Conservation (phyloP, 2,113 vertebrate species). For the Plecturocebus donacophilus region DNA sequence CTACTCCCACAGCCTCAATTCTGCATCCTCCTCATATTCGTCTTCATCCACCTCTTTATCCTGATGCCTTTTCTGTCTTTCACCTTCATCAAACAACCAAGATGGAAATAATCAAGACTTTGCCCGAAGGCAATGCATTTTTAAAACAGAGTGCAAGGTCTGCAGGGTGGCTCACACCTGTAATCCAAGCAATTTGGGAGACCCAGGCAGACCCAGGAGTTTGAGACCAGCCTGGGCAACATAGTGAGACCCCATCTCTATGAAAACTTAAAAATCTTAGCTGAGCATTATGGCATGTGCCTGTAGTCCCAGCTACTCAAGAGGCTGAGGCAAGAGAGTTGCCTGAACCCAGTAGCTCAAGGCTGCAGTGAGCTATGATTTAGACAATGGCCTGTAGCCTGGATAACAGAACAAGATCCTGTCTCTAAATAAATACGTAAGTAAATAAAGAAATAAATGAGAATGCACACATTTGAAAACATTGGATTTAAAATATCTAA, state of each 20-base stretch:
- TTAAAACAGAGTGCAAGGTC: not conserved
- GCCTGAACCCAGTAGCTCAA: not conserved
- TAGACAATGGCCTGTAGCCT: too few relatives aligned
- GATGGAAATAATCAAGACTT: not conserved
- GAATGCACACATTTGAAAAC: not conserved
- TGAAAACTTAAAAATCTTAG: not conserved
- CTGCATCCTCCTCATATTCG: not conserved
- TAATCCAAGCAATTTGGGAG: not conserved
- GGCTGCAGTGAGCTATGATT: too few relatives aligned
- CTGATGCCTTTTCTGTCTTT: rapidly evolving
- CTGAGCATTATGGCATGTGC: not conserved
- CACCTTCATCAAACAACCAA: not conserved
- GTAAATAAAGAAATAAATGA: too few relatives aligned
- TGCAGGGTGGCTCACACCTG: not conserved
- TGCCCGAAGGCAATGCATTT: not conserved
- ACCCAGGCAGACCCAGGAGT: not conserved
- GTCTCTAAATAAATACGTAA: too few relatives aligned
- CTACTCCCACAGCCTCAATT: too few relatives aligned
- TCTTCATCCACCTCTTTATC: not conserved
- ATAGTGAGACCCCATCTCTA: not conserved
- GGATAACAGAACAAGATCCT: too few relatives aligned
- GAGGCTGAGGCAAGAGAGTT: not conserved
- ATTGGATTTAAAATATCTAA: not conserved
- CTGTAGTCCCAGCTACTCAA: not conserved
- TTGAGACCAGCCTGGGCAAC: not conserved